Percentiles rank a stretch among this genome's conserved stretches.
phyloP scores from a whole-genome alignment of 92 coral and sea anemone genomes.

The Epizoanthus ramosus region DNA sequence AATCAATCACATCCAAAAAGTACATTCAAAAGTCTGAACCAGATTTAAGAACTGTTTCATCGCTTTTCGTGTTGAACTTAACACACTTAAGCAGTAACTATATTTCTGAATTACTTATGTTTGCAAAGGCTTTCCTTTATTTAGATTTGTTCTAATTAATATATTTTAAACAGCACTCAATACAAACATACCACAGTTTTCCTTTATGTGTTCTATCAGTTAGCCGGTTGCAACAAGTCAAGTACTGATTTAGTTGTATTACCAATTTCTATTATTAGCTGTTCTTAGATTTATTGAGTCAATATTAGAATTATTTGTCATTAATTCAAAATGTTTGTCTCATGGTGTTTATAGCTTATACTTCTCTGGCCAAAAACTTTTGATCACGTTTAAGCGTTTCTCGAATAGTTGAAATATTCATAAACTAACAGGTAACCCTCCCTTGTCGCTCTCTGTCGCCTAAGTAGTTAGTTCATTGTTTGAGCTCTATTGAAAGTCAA shows the following conservation, averaged over 20 bases:
- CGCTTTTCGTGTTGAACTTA: too few relatives aligned
- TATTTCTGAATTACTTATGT: too few relatives aligned
- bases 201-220: background rate
- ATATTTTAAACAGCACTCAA: too few relatives aligned
- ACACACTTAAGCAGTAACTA: too few relatives aligned
- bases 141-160: too few relatives aligned
- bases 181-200: background rate
- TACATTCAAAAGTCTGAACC: background rate
- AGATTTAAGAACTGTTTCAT: background rate
- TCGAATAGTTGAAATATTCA: conserved; percentile 18
- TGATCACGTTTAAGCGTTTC: background rate
- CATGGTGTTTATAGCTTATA: background rate
- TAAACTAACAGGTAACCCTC: background rate
- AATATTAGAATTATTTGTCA: conserved; percentile 7
- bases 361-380: background rate
- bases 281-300: conserved; percentile 11
- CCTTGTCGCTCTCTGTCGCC: conserved; percentile 1
- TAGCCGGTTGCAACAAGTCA: conserved; percentile 7
- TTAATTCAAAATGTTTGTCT: too few relatives aligned
- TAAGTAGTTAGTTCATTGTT: conserved; percentile 25
- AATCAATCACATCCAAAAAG: background rate
- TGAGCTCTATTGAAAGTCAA: background rate
- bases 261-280: conserved; percentile 6
- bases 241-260: background rate
- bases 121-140: too few relatives aligned